phyloP scores from a whole-genome alignment of 2,113 vertebrate genomes.

The Gnathonemus echidnorhynchus region DNA sequence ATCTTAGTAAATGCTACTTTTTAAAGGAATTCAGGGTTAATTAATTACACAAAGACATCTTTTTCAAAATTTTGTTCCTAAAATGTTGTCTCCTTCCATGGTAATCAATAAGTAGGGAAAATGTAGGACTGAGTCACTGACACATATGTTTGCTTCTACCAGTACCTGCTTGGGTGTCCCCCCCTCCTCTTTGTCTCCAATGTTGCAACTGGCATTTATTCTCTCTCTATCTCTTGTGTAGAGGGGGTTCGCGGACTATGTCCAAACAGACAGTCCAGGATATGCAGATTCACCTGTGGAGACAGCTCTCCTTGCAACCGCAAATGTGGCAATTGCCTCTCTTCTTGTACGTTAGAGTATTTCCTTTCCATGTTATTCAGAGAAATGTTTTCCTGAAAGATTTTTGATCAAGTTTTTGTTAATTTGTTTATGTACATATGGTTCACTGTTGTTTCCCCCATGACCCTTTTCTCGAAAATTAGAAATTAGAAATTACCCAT shows the following conservation, averaged over 20 bases:
- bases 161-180: background rate
- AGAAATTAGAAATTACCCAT: too few relatives aligned
- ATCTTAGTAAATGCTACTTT: too few relatives aligned
- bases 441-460: too few relatives aligned
- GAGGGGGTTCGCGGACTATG: slow-evolving; percentile 78
- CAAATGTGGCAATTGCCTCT: slow-evolving; percentile 75
- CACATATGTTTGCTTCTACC: background rate
- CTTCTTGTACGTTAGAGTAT: slow-evolving; percentile 72
- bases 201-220: background rate
- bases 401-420: too few relatives aligned
- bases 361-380: background rate
- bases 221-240: slow-evolving; percentile 39
- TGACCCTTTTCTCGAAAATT: too few relatives aligned
- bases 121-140: background rate
- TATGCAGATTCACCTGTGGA: slow-evolving; percentile 68
- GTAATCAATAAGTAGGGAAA: background rate
- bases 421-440: too few relatives aligned
- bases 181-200: background rate
- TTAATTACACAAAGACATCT: background rate
- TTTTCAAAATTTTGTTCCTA: too few relatives aligned
- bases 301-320: slow-evolving; percentile 71
- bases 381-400: background rate
- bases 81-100: background rate
- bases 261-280: slow-evolving; percentile 37
- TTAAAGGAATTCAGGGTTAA: background rate